Percentiles rank a stretch among this genome's conserved stretches.
phyloP scores from a whole-genome alignment of 2,888 invertebrate species.

The Rhorus exstirpatorius region DNA sequence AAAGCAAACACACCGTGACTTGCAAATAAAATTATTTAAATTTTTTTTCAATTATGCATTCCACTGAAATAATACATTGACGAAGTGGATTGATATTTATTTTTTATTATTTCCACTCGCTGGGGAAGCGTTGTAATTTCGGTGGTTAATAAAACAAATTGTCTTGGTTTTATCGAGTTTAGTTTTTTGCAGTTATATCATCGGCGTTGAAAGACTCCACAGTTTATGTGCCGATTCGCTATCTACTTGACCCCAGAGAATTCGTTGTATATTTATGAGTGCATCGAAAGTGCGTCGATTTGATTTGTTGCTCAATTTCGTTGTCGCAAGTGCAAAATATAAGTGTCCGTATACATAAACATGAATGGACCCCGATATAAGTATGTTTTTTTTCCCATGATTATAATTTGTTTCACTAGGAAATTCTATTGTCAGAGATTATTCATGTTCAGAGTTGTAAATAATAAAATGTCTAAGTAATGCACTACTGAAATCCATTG shows the following conservation, averaged over 20 bases:
- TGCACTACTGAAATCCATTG: too few species aligned
- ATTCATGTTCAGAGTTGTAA: too few species aligned
- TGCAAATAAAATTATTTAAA: neutral
- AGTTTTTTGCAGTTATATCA: neutral
- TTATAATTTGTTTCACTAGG: neutral
- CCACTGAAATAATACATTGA: neutral
- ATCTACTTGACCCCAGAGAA: slow-evolving; percentile 18
- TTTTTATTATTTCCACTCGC: neutral
- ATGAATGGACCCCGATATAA: slow-evolving; percentile 24
- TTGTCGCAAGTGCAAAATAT: slow-evolving; percentile 10
- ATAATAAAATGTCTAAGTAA: too few species aligned
- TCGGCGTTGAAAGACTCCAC: neutral
- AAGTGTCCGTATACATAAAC: slow-evolving; percentile 1
- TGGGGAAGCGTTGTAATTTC: neutral
- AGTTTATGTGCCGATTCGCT: neutral
- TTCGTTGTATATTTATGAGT: slow-evolving; percentile 27
- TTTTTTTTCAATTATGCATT: neutral
- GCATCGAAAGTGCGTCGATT: slow-evolving; percentile 14
- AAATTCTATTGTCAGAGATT: neutral
- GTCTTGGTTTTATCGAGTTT: neutral
- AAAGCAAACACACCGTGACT: neutral
- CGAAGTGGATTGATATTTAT: neutral
- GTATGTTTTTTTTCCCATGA: slow-evolving; percentile 2
- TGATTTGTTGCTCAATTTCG: slow-evolving; percentile 4
- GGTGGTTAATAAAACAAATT: neutral